Base-by-base conservation (phyloP, 2,888 invertebrate species). In the Hemicrepidius hirtus region DNA sequence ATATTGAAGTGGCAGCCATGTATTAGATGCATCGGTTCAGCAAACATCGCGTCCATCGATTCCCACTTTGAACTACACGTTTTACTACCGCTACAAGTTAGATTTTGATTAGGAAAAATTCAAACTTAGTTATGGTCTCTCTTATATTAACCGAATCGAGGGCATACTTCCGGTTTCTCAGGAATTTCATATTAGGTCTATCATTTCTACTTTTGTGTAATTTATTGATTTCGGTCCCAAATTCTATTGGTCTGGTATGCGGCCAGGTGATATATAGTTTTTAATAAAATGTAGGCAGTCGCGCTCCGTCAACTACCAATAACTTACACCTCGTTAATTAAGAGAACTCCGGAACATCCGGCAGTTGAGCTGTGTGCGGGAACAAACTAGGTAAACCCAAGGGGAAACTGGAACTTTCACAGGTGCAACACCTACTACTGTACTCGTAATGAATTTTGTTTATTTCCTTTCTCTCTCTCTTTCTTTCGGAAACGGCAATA, bases 211-310 rank as follows among this genome's bases (percentile, higher is more conserved):
- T 35, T 57, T 37, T 57, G 7, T 32, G 57, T 57, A 57, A 57
- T 57, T 57, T 76, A 0, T 60, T 37, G 62, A 68, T 68, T 68
- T 40, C 24, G 60, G 37, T n/a, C 28, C 13, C 37, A 80, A 80
- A 66, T 60, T 35, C 37, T 37, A 57, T 35, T 21, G 20, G 57
- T 20, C 53, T 37, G 59, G 24, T 71, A 78, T 44, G 67, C 73
- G 16, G 70, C 80, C n/a, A 59, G 77, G 76, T 18, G 72, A 64
- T 24, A 66, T 78, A 71, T 71, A 71, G 71, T 71, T 67, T 71
- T 21, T 57, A 67, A 75, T 21, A 57, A 75, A 24, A 80, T 75
- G 76, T 82, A 80, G 68, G 82, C 77, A 40, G 62, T 60, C 53
- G 50, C 71, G 37, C 57, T 57, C 37, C 57, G 49, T 49, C 66